These are phyloP conservation scores for Pachyseris speciosa DNA, from an alignment of 64 coral and sea anemone genomes.

Conservation along the genomic window DNA sequence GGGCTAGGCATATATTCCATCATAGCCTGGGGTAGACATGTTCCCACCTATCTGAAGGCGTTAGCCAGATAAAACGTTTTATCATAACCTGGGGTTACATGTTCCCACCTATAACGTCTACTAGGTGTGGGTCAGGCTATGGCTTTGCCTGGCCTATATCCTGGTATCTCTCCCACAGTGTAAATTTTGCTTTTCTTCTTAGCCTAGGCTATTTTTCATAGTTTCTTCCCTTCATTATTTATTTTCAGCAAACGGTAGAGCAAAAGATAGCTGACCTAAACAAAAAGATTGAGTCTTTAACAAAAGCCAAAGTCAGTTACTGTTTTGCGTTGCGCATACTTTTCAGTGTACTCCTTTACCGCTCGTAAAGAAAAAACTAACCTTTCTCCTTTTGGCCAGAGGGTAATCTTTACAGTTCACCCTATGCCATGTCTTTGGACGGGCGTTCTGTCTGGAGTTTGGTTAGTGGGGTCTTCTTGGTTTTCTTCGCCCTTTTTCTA, in stretches of 20 bases:
- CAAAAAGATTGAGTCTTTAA: not conserved
- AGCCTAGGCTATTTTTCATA: not conserved
- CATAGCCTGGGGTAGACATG: not conserved
- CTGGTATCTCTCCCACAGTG: not conserved
- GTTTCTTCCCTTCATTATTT: too few species aligned
- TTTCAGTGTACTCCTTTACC: not conserved
- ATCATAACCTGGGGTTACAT: not conserved
- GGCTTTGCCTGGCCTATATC: not conserved
- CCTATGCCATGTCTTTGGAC: constrained; percentile 16
- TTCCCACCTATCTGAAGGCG: not conserved
- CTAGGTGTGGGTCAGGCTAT: not conserved
- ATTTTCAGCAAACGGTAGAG: too few species aligned
- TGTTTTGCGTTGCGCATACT: not conserved
- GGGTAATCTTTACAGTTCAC: not conserved
- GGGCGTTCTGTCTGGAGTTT: too few species aligned
- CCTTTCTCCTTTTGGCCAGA: not conserved
- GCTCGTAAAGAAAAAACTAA: not conserved
- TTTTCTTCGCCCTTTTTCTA: too few species aligned
- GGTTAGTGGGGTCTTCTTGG: too few species aligned
- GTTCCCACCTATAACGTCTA: not conserved
- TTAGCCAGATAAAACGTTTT: not conserved
- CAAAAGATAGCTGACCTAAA: not conserved
- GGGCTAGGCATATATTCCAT: not conserved
- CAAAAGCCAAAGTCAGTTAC: not conserved
- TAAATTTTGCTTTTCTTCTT: not conserved